A percentile compares a stretch with the other conserved stretches of the same genome.
Evolutionary conservation across 2,888 invertebrate species (phyloP).

Genomic region (Phengaris arion): DNA sequence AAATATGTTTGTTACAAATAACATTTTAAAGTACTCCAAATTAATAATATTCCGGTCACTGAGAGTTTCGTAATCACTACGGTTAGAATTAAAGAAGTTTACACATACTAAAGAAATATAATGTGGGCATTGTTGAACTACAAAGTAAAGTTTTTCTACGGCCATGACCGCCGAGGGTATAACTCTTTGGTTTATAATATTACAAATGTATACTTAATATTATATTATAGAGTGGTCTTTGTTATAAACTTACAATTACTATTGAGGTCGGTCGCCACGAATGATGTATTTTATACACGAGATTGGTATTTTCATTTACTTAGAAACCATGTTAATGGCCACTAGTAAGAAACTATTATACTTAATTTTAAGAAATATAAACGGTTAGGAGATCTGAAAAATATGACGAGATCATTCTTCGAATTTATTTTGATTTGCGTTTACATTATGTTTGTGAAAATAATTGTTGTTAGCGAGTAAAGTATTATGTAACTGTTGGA

Average conservation of each 20-base stretch:
- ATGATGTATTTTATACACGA: slow-evolving; percentile 11
- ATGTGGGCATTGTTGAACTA: background rate
- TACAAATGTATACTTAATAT: background rate
- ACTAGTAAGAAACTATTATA: slow-evolving; percentile 13
- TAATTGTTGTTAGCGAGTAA: slow-evolving; percentile 3
- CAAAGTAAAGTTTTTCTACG: background rate
- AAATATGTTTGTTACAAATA: no score
- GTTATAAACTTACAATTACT: background rate
- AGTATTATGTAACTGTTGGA: background rate
- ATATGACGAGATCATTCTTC: background rate
- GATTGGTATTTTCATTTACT: background rate
- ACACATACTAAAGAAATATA: background rate
- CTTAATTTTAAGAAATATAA: background rate
- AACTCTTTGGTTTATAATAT: background rate
- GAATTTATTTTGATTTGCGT: background rate
- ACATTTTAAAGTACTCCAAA: no score
- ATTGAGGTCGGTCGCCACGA: slow-evolving; percentile 2
- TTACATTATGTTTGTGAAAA: background rate
- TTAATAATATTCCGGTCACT: no score
- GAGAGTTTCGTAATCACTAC: no score
- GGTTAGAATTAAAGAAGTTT: background rate
- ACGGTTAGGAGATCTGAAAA: background rate
- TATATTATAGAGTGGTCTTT: background rate
- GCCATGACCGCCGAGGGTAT: background rate
- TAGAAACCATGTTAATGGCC: slow-evolving; percentile 18